Evolutionary conservation across 2,797 vertebrate genomes (phyloP).

Genomic region (Knipowitschia caucasica): DNA sequence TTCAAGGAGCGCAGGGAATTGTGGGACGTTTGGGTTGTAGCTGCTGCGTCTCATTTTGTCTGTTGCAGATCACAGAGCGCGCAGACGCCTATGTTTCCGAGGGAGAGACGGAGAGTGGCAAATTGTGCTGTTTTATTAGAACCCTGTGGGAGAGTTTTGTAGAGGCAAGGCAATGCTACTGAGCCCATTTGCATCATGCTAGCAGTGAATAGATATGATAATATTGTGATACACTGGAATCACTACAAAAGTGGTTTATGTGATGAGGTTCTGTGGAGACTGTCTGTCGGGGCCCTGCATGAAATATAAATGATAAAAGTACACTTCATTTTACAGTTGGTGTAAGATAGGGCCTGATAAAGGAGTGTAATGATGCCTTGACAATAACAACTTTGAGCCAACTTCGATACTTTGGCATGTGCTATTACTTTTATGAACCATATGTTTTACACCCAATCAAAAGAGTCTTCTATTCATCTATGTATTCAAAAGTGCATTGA

Average conservation of each 20-base stretch:
- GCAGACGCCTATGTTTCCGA: slow-evolving; percentile 66
- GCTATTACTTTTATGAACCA: not conserved
- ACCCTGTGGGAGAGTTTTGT: slow-evolving; percentile 80
- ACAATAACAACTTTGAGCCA: not conserved
- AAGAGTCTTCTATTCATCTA: not conserved
- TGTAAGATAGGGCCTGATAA: not conserved
- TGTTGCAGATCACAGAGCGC: slow-evolving; percentile 77
- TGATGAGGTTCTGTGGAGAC: slow-evolving; percentile 33
- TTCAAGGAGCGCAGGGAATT: slow-evolving; percentile 80
- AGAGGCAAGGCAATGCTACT: slow-evolving; percentile 61
- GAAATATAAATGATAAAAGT: slow-evolving; percentile 28
- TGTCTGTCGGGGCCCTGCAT: slow-evolving; percentile 26
- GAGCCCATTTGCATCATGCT: slow-evolving; percentile 74
- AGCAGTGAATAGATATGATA: slow-evolving; percentile 71
- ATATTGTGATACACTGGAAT: slow-evolving; percentile 66
- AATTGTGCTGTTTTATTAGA: slow-evolving; percentile 74
- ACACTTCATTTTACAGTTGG: not conserved
- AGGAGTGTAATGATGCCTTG: not conserved
- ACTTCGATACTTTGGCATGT: not conserved
- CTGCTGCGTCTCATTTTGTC: slow-evolving; percentile 83
- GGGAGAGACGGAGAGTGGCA: slow-evolving; percentile 63
- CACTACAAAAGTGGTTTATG: slow-evolving; percentile 51
- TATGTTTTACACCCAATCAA: not conserved
- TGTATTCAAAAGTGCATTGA: not conserved
- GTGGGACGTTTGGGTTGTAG: slow-evolving; percentile 69